Conservation (phyloP, 2,797 vertebrate species). For the Hemitrygon akajei region DNA sequence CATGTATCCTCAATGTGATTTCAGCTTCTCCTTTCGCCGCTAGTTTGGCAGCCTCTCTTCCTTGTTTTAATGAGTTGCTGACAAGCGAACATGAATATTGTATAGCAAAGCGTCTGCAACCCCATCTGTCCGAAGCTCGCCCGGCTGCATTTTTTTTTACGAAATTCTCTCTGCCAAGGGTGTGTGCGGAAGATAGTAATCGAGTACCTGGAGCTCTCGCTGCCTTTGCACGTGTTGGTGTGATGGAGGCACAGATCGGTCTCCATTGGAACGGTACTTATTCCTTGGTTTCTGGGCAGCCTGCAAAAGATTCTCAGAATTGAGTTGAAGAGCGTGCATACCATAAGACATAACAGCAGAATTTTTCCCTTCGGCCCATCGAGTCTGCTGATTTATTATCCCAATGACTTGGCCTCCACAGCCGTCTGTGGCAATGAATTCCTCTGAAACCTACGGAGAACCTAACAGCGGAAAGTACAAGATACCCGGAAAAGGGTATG, state of each 20-base stretch:
- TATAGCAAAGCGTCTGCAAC: background rate
- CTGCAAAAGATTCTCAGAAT: no score
- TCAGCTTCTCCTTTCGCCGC: background rate
- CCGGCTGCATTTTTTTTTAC: background rate
- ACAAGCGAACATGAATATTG: background rate
- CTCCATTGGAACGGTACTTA: background rate
- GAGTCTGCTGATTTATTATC: no score
- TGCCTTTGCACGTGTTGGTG: background rate
- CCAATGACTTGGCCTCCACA: no score
- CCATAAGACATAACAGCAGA: no score
- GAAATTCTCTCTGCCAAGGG: background rate
- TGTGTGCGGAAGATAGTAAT: background rate
- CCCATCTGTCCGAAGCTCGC: background rate
- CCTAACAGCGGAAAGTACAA: background rate
- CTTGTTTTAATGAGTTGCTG: background rate
- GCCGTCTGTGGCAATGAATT: no score
- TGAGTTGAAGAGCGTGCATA: background rate
- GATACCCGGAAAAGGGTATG: background rate
- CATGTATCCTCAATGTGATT: background rate
- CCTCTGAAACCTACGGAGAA: no score
- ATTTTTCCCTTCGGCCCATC: no score
- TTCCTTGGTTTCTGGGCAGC: background rate
- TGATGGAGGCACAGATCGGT: background rate
- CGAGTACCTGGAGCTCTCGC: background rate
- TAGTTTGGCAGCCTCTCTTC: background rate